These are phyloP conservation scores for Accipiter virgatus DNA, from an alignment of 2,113 vertebrate species.

Conservation along the genomic window DNA sequence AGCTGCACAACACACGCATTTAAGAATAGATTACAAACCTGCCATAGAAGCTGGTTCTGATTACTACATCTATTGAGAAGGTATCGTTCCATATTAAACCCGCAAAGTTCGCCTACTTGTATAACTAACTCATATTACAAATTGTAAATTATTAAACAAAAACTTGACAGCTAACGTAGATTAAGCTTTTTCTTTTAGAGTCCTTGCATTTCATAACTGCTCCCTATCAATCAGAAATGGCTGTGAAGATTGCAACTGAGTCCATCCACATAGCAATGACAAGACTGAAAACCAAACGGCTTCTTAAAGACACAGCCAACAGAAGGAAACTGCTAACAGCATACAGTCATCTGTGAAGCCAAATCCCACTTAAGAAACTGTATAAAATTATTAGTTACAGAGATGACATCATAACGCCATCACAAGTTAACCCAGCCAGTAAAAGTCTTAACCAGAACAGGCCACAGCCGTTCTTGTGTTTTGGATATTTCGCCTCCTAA, in stretches of 20 bases:
- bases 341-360: neutral
- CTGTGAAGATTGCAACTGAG: neutral
- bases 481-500: neutral
- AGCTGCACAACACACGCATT: neutral
- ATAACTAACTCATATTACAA: neutral
- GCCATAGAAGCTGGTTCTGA: neutral
- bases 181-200: neutral
- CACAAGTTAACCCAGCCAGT: neutral
- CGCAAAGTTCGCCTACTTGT: neutral
- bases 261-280: neutral
- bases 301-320: neutral
- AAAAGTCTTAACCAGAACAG: neutral
- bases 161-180: neutral
- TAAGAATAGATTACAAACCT: neutral
- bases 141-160: constrained; percentile 16
- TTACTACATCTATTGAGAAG: neutral
- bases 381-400: neutral
- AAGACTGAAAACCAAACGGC: neutral
- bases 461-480: neutral
- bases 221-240: neutral
- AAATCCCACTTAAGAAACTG: neutral
- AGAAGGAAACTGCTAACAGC: neutral
- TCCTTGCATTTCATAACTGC: neutral
- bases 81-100: neutral
- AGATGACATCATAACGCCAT: neutral